Conservation (phyloP, 2,797 vertebrate species). For the Holocentrus rufus region DNA sequence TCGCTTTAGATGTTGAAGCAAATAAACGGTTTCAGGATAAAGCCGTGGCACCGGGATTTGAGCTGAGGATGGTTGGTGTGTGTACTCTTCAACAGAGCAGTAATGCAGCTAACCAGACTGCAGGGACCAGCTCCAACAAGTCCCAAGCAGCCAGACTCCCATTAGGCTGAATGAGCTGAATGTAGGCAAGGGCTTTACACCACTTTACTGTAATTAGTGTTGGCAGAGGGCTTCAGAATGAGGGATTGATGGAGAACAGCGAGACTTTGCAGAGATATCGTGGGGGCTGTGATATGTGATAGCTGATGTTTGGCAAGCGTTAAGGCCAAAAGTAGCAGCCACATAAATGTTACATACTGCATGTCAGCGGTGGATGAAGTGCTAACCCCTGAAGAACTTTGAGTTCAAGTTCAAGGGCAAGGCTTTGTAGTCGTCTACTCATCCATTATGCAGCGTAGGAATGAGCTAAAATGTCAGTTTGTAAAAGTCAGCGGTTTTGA, state of each 20-base stretch:
- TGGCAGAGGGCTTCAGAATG: conserved; percentile 57
- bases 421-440: not conserved
- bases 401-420: not conserved
- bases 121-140: conserved; percentile 64
- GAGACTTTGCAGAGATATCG: conserved; percentile 37
- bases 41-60: conserved; percentile 41
- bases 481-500: not conserved
- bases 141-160: conserved; percentile 61
- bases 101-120: conserved; percentile 62
- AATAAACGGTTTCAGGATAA: conserved; percentile 59
- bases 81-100: conserved; percentile 54
- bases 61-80: conserved; percentile 42
- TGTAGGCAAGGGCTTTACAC: conserved; percentile 60
- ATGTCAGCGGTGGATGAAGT: not conserved
- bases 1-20: conserved; percentile 39
- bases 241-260: conserved; percentile 51
- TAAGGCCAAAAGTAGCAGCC: conserved; percentile 15
- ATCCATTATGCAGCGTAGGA: not conserved
- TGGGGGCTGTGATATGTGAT: conserved; percentile 29
- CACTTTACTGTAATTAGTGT: conserved; percentile 67
- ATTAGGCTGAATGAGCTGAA: conserved; percentile 66
- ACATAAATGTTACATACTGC: not conserved
- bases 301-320: conserved; percentile 28
- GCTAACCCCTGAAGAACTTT: not conserved
- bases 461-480: too few species aligned